These are phyloP conservation scores for Chirona hameri DNA, from an alignment of 2,888 invertebrate genomes.

Conservation along the genomic window DNA sequence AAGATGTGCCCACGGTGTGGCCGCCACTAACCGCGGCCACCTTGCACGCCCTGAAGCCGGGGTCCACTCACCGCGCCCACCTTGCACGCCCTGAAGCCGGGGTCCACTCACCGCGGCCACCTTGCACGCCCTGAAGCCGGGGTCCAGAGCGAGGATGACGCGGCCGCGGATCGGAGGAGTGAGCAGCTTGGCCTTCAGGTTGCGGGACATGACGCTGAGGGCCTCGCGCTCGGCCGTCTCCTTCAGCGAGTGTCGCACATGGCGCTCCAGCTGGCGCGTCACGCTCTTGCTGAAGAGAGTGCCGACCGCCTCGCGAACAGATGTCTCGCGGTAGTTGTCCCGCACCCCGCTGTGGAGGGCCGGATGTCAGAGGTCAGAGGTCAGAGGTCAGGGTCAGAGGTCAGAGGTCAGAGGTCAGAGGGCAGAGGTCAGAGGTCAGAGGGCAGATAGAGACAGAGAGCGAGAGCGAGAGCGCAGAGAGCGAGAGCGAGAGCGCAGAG, in stretches of 20 bases:
- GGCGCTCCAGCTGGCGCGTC: conserved; percentile 60
- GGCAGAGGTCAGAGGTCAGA: too few species aligned
- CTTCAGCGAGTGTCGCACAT: conserved; percentile 69
- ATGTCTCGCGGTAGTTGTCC: not conserved
- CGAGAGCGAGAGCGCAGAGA: too few species aligned
- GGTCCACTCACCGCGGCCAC: conserved; percentile 47
- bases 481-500: too few species aligned
- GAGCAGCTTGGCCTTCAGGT: conserved; percentile 76
- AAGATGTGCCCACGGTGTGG: too few species aligned
- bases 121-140: conserved; percentile 47
- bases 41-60: conserved; percentile 47
- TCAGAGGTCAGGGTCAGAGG: too few species aligned
- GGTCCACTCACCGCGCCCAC: conserved; percentile 61
- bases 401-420: too few species aligned
- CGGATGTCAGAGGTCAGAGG: too few species aligned
- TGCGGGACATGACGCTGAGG: conserved; percentile 76
- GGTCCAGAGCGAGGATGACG: conserved; percentile 80
- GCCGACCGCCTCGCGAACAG: not conserved
- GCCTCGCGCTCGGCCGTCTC: conserved; percentile 74
- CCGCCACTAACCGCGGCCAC: not conserved
- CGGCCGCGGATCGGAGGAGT: conserved; percentile 75
- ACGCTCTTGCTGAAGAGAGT: conserved; percentile 35
- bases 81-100: conserved; percentile 47
- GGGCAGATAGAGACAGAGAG: too few species aligned
- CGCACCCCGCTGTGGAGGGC: not conserved